Evolutionary conservation across 2,113 vertebrate genomes (phyloP).

Genomic region (Numida meleagris): DNA sequence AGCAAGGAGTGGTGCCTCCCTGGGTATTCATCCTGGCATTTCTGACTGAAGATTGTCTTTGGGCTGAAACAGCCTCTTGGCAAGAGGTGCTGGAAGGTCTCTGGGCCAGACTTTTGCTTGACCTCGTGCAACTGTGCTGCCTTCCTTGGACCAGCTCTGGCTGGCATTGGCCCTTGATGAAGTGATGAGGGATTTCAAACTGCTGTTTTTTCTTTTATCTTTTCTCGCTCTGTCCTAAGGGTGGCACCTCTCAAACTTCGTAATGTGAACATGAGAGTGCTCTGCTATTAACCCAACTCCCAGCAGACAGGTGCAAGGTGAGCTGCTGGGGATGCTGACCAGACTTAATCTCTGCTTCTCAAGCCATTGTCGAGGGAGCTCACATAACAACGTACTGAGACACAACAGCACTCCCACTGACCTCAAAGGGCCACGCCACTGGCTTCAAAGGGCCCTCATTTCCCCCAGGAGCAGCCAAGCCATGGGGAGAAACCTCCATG

Average conservation of each 20-base stretch:
- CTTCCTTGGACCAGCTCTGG: not conserved
- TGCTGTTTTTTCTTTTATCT: not conserved
- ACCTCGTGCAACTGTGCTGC: fast-evolving
- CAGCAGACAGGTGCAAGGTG: fast-evolving
- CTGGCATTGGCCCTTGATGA: not conserved
- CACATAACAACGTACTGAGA: not conserved
- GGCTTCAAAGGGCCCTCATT: not conserved
- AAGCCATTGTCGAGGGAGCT: not conserved
- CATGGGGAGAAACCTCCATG: fast-evolving
- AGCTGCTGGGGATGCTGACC: not conserved
- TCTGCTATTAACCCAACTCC: not conserved
- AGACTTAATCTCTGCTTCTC: not conserved
- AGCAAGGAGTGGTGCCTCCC: not conserved
- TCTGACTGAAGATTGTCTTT: not conserved
- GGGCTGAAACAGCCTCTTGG: not conserved
- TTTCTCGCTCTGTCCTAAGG: not conserved
- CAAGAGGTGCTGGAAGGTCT: not conserved
- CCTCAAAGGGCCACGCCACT: not conserved
- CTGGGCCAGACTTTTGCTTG: not conserved
- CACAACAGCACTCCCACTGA: not conserved
- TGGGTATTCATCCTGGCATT: not conserved
- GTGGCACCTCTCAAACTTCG: not conserved
- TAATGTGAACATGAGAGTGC: fast-evolving
- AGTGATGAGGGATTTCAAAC: not conserved
- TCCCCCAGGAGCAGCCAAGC: not conserved